Conservation (phyloP, 2,888 invertebrate genomes). For the Brachypalpus laphriformis region DNA sequence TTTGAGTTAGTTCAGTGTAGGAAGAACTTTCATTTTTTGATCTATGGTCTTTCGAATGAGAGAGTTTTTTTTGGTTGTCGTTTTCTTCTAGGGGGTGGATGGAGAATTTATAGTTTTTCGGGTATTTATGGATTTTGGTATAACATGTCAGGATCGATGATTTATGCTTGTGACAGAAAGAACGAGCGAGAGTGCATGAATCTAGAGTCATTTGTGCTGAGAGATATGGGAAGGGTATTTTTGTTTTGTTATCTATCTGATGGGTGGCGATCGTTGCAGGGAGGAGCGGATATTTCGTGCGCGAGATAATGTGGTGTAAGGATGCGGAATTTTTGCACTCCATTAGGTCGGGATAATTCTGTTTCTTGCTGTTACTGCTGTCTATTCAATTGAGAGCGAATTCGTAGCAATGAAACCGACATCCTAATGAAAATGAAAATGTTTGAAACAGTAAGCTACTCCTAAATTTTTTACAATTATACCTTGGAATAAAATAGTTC, state of each 20-base stretch:
- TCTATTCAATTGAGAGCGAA: no score
- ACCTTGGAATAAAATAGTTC: no score
- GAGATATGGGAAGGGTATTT: neutral
- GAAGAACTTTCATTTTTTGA: slow-evolving; percentile 67
- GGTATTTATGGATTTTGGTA: slow-evolving; percentile 73
- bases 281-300: neutral
- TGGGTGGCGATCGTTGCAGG: neutral
- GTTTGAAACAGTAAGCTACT: no score
- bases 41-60: slow-evolving; percentile 66
- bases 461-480: no score
- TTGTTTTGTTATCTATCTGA: slow-evolving; percentile 6
- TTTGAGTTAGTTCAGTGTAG: slow-evolving; percentile 26
- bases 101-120: slow-evolving; percentile 60
- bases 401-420: no score
- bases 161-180: slow-evolving; percentile 66
- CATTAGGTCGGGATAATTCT: slow-evolving; percentile 13
- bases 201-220: slow-evolving; percentile 41
- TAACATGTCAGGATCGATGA: slow-evolving; percentile 65
- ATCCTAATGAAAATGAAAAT: no score
- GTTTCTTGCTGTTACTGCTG: neutral
- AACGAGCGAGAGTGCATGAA: slow-evolving; percentile 57
- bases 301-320: neutral
- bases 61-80: neutral
- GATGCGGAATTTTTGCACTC: slow-evolving; percentile 25
- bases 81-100: slow-evolving; percentile 9